phyloP scores from a whole-genome alignment of 1,140 invertebrate genomes.

The Lepidurus couesii region DNA sequence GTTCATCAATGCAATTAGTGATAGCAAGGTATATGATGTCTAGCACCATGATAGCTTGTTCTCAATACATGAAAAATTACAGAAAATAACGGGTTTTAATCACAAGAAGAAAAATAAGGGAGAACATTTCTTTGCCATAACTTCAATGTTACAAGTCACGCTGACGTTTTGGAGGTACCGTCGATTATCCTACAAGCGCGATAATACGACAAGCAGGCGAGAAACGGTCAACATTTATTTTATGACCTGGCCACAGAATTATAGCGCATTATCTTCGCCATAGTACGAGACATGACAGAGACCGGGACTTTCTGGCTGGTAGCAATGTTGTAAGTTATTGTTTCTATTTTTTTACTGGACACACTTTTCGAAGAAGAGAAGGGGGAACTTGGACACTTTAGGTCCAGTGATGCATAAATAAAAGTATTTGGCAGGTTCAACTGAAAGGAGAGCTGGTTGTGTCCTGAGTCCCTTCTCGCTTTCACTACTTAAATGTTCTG shows the following conservation, averaged over 20 bases:
- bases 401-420: no score
- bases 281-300: slow-evolving; percentile 1
- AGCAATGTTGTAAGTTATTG: no score
- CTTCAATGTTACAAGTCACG: no score
- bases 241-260: neutral
- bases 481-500: neutral
- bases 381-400: no score
- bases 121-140: neutral
- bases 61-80: neutral
- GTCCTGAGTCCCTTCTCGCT: neutral
- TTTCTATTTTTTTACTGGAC: no score
- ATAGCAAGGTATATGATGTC: neutral
- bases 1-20: slow-evolving; percentile 12
- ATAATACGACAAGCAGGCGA: neutral
- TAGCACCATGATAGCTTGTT: neutral
- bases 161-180: neutral
- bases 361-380: no score
- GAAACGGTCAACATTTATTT: neutral
- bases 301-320: no score
- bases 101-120: neutral
- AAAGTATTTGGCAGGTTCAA: no score
- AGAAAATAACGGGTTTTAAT: neutral
- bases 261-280: neutral
- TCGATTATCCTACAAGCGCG: neutral
- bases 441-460: neutral